Evolutionary conservation across 2,888 invertebrate species (phyloP), one percentile per base, ranked within the genome.

Genomic region (Copidosoma aretas): DNA sequence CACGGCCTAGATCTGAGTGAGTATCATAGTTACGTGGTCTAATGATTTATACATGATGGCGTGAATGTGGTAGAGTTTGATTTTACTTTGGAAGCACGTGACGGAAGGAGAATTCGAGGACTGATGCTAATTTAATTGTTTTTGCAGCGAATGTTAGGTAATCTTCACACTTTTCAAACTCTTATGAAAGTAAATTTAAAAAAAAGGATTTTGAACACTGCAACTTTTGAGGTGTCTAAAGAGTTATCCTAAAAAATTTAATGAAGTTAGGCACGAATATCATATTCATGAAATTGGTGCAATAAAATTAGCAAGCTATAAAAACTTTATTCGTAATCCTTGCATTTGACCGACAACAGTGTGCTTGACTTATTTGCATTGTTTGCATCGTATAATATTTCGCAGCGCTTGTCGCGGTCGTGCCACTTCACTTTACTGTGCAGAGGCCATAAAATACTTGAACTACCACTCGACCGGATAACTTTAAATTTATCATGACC

Each of bases 1-100:
- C 69, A 65, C 46, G 74, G 76, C 73, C 66, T 80, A 70, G 80
- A 80, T 74, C 68, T 80, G 70, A 82, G 82, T 82, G 65, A 80
- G 81, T 72, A 17, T 4, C 3, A 46, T 46, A 46, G 8, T 56
- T 59, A 49, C 54, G 61, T 32, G 32, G 4, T 8, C 32, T 32
- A 32, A 32, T 32, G 32, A 32, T 8, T 32, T 32, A 32, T 32
- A 32, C 32, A 8, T 32, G 32, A 32, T 32, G 32, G 32, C 32
- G 8, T 8, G 4, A 3, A 32, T 8, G 32, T 32, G 8, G 4
- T 8, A 8, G 8, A 32, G 4, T 32, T 32, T 32, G 32, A 32
- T 32, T 32, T 3, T 8, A 32, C 32, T 3, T 8, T 32, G 32
- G 32, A 8, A 32, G 32, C 32, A 8, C 32, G 32, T 32, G 32